phyloP scores from a whole-genome alignment of 2,113 vertebrate species.

The Platichthys stellatus region DNA sequence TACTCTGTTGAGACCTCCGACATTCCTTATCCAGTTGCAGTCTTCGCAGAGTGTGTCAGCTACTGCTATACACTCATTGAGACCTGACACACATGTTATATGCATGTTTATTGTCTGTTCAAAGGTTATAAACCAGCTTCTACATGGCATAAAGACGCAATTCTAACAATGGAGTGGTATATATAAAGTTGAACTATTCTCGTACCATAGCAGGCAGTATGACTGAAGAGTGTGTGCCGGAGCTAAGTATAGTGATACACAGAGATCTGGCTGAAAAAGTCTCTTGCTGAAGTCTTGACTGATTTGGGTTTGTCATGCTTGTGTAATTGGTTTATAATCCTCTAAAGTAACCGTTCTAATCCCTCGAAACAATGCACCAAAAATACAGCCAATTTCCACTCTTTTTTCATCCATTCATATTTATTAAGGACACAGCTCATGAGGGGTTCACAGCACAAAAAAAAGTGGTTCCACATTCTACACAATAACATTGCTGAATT shows the following conservation, averaged over 20 bases:
- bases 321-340: conserved; percentile 37
- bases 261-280: conserved; percentile 32
- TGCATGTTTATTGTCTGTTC: conserved; percentile 74
- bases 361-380: neutral
- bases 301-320: conserved; percentile 11
- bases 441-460: too few relatives aligned
- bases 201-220: conserved; percentile 48
- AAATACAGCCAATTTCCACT: too few relatives aligned
- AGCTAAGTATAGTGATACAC: conserved; percentile 36
- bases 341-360: conserved; percentile 30
- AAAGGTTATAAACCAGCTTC: conserved; percentile 75
- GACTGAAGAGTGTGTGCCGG: conserved; percentile 4
- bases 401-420: too few relatives aligned
- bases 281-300: conserved; percentile 13
- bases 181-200: conserved; percentile 72
- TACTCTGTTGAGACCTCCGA: conserved; percentile 61
- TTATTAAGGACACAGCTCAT: too few relatives aligned
- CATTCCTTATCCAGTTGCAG: conserved; percentile 59
- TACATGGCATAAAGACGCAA: conserved; percentile 64
- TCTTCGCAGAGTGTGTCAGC: conserved; percentile 60
- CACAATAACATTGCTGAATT: too few relatives aligned
- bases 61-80: conserved; percentile 60
- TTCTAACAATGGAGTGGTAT: conserved; percentile 70
- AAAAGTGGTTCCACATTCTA: too few relatives aligned
- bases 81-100: conserved; percentile 74